Percentiles rank a stretch among this genome's conserved stretches.
These are phyloP conservation scores for Psittacara wagleri DNA, from an alignment of 2,113 vertebrate species.

Conservation along the genomic window DNA sequence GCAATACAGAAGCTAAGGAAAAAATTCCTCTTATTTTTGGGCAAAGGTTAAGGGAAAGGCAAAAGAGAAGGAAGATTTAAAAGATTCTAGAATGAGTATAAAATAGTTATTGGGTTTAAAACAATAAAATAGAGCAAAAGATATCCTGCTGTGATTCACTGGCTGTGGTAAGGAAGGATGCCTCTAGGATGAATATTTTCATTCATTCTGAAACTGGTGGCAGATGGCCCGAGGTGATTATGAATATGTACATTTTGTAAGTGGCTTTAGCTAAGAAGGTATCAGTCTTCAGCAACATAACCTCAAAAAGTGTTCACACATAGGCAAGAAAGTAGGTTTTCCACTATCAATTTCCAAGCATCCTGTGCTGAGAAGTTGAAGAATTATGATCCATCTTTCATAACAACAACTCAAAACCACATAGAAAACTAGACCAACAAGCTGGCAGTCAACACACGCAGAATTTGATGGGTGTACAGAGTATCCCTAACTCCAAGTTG, in stretches of 20 bases:
- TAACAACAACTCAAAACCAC: neutral
- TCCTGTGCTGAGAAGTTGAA: neutral
- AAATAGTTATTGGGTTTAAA: neutral
- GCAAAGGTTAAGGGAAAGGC: neutral
- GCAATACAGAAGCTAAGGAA: neutral
- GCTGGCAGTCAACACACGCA: neutral
- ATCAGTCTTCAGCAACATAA: neutral
- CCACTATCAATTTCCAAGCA: neutral
- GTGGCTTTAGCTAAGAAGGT: constrained; percentile 31
- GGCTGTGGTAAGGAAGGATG: constrained; percentile 24
- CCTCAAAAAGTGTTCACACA: neutral
- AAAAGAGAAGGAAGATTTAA: neutral
- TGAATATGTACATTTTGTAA: constrained; percentile 56
- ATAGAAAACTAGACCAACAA: neutral
- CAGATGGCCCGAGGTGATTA: constrained; percentile 63
- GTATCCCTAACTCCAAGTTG: neutral
- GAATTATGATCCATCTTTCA: neutral
- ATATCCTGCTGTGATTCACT: neutral
- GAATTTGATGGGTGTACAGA: neutral
- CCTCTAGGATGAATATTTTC: constrained; percentile 42
- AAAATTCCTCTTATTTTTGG: neutral
- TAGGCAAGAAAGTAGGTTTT: neutral
- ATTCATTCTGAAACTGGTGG: constrained; percentile 39
- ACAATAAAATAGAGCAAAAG: neutral
- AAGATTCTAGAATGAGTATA: neutral